Base-by-base conservation (phyloP, 1,140 invertebrate genomes). In the Paramacrobiotus metropolitanus region DNA sequence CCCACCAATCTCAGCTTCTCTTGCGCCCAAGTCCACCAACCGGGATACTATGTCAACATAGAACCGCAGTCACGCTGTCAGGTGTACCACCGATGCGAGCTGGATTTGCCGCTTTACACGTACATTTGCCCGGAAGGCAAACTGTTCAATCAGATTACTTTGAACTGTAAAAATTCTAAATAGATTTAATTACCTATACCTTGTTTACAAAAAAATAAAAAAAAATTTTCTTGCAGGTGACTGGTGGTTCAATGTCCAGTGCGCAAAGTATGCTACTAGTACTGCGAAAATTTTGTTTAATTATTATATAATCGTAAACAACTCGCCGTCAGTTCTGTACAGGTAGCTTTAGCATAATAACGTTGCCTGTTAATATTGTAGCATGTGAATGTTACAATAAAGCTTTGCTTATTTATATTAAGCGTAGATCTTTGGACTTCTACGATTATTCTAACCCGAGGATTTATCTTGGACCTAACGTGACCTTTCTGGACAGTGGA, bases 171-270 rank as follows among this genome's bases (percentile, higher is more conserved):
- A 24, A 20, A 9, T 24, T 28, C 28, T 4, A 55, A 20, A 55
- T 9, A 40, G 34, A 15, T 4, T 55, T n/a, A 9, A n/a, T 40
- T 40, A n/a, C 34, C 34, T n/a, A 40, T 40, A n/a, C 34, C n/a
- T 40, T 40, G n/a, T 40, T n/a, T 9, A 40, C 34, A 9, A 40
- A 40, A 40, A 40, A 40, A 40, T 40, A 9, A 40, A 40, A 40
- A 9, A 9, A n/a, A 24, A 24, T 55, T 55, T 55, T 55, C 28
- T 55, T 40, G n/a, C 34, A 55, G 48, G 48, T 24, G 48, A 55
- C 48, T 55, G 48, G 48, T 55, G 48, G 48, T 55, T 20, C 24
- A 55, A 55, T 24, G 48, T 55, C 4, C 48, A 55, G 48, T 55
- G 48, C 48, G 48, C 15, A 4, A 55, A 55, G 48, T 40, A 40